Base-by-base conservation (phyloP, 1,140 invertebrate genomes). In the Cecropterus lyciades region DNA sequence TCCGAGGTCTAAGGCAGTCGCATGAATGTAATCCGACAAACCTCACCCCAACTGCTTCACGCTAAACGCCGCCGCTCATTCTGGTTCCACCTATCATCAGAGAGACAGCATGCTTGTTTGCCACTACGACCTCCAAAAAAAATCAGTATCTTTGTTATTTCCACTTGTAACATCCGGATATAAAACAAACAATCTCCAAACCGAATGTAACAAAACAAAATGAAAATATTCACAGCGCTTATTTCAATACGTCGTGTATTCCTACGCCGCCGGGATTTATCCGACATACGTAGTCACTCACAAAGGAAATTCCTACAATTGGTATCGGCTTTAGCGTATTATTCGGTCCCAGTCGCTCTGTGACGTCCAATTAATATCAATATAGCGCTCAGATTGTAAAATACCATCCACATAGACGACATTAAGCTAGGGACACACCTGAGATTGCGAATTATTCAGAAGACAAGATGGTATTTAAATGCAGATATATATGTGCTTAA, bases 291-390 rank as follows among this genome's bases (percentile, higher is more conserved):
- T 75, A 63, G 64, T 45, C 67, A 75, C 46, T 70, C 72, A 79
- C 80, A 79, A 85, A 83, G 72, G 75, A 74, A 75, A 83, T 79
- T 78, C 73, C 74, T 75, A 70, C 79, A 80, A 80, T 75, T 76
- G 69, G 62, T 67, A 75, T 68, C 53, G 57, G 66, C 67, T 80
- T 85, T 83, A 80, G 77, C 79, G 71, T 81, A 69, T 79, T 79
- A 70, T 73, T 74, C 53, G 70, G 76, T 70, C 69, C 67, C 64
- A 65, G 66, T 55, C 66, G 64, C 59, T 55, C 65, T 66, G 62
- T 75, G 72, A 73, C 70, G 57, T 73, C 75, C 73, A 83, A 83
- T 82, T 83, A 84, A 83, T 82, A 81, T 80, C 74, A 82, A 84
- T 85, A 77, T 71, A 77, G 16, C 37, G 55, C 60, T 59, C 49